phyloP scores from a whole-genome alignment of 2,888 invertebrate genomes.

The Spodoptera exigua region DNA sequence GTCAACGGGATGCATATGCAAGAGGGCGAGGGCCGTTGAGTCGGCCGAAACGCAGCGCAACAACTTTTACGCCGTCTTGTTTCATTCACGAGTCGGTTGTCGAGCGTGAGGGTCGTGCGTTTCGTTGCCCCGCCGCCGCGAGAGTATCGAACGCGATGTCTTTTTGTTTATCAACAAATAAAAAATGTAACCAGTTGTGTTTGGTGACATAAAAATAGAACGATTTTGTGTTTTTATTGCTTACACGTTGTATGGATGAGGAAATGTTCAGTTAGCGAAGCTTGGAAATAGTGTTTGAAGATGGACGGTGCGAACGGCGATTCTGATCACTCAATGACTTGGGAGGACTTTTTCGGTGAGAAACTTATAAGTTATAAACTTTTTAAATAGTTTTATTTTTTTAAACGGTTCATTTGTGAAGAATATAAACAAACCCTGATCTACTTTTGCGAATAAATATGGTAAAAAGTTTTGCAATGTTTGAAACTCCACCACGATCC shows the following conservation, averaged over 20 bases:
- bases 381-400: constrained; percentile 10
- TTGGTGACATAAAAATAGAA: constrained; percentile 67
- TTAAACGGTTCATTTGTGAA: constrained; percentile 1
- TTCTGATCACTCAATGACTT: constrained; percentile 92
- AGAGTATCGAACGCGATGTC: constrained; percentile 72
- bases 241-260: constrained; percentile 42
- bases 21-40: constrained; percentile 13
- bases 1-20: constrained; percentile 15
- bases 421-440: constrained; percentile 21
- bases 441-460: constrained; percentile 21
- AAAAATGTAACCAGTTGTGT: constrained; percentile 63
- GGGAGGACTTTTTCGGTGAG: constrained; percentile 93
- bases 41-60: constrained; percentile 26
- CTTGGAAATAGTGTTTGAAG: constrained; percentile 72
- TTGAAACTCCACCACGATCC: constrained; percentile 21
- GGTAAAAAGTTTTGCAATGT: constrained; percentile 33
- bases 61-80: constrained; percentile 50
- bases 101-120: constrained; percentile 67
- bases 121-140: constrained; percentile 57
- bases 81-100: constrained; percentile 76
- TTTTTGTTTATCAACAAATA: constrained; percentile 84
- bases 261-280: constrained; percentile 70
- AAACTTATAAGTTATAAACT: constrained; percentile 17
- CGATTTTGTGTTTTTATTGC: constrained; percentile 60
- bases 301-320: constrained; percentile 89